Base-by-base conservation (phyloP, 2,113 vertebrate species). In the Scomber japonicus region DNA sequence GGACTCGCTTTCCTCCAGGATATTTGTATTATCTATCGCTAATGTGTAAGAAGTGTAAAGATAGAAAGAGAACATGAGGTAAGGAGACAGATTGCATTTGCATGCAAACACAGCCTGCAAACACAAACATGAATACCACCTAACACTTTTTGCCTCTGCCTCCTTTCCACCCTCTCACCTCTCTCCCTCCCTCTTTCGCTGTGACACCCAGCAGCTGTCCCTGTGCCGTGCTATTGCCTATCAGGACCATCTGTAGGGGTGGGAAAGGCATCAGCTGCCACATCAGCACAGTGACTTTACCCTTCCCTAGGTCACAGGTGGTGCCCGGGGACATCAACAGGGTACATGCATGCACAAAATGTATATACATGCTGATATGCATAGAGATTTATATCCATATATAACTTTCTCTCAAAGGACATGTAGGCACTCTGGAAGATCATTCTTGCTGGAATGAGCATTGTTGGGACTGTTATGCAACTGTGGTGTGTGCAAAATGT, bases 271-370 rank as follows among this genome's bases (percentile, higher is more conserved):
- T 87, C 78, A 77, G 81, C 74, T 82, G 82, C 68, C 76, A 76
- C 68, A 82, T 84, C 68, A 84, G 79, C 83, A 84, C 68, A 49
- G 60, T 80, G 62, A 86, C 63, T 75, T 86, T 62, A 82, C 50
- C 76, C 68, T 79, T 75, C 44, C 35, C 3, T 3, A 75, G 88
- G 77, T 91, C 86, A 87, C 85, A 86, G 77, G 85, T 88, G 80
- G 77, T 45, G 54, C 4, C 54, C 1, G 10, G 75, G 73, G 81
- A 88, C 71, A 75, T 49, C 35, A 56, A 48, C 14, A 14, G 70
- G 75, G 31, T 74, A 69, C 21, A 66, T 2, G 0, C 16, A 17
- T 71, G 67, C 70, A 68, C 49, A 57, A 61, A 67, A 68, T 76
- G n/a, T 31, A 69, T n/a, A 66, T 50, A 45, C 61, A 81, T 30